Evolutionary conservation across 2,797 vertebrate genomes (phyloP).

Genomic region (Cryptoblepharus egeriae): DNA sequence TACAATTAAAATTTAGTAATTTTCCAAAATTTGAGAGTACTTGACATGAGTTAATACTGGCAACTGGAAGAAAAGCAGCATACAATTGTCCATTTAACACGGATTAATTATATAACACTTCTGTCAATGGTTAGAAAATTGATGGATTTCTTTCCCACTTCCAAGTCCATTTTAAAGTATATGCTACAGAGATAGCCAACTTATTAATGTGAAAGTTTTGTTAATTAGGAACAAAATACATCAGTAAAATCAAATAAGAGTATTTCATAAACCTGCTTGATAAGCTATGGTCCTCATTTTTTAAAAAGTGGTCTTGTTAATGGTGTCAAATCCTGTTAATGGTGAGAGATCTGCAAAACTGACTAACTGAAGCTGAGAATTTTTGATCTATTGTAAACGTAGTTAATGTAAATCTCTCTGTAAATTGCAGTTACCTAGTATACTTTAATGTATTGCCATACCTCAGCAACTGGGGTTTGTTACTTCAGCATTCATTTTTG

Average conservation of each 20-base stretch:
- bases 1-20: neutral
- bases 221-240: neutral
- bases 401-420: neutral
- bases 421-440: neutral
- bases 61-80: neutral
- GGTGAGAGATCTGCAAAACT: neutral
- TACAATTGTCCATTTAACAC: neutral
- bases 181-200: neutral
- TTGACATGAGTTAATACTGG: neutral
- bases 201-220: neutral
- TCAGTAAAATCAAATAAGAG: neutral
- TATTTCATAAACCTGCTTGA: neutral
- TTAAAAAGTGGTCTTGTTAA: no score
- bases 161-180: neutral
- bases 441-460: neutral
- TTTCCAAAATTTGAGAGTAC: neutral
- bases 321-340: neutral
- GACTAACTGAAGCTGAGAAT: constrained; percentile 12
- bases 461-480: neutral
- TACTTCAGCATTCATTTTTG: neutral
- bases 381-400: neutral
- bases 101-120: neutral
- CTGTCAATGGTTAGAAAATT: neutral
- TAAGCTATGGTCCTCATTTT: neutral
- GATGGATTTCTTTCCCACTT: neutral